These are phyloP conservation scores for Rhabdornis inornatus DNA, from an alignment of 2,113 vertebrate species.

Conservation along the genomic window DNA sequence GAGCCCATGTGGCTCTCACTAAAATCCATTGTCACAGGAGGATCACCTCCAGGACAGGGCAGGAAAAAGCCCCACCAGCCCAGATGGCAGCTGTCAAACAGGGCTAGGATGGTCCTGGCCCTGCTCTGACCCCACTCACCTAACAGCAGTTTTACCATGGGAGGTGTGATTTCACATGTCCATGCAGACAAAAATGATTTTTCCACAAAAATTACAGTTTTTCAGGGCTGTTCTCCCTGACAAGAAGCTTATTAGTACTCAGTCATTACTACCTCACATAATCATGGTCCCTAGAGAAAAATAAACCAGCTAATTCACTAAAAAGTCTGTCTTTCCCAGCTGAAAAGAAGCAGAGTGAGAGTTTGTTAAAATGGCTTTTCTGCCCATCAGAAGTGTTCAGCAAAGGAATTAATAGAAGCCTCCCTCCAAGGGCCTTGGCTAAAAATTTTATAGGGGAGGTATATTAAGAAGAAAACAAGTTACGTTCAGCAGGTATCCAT, in stretches of 20 bases:
- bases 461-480: neutral
- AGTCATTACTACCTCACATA: neutral
- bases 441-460: neutral
- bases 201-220: neutral
- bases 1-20: neutral
- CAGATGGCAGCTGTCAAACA: neutral
- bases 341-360: neutral
- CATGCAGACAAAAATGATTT: neutral
- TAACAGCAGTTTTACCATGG: neutral
- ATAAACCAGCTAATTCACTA: neutral
- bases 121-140: neutral
- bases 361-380: neutral
- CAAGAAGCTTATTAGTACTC: neutral
- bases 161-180: neutral
- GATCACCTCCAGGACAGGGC: neutral
- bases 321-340: neutral
- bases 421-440: neutral
- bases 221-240: neutral
- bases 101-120: neutral
- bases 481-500: neutral
- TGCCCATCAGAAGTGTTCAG: neutral
- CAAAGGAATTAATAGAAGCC: neutral
- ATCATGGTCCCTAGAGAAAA: neutral
- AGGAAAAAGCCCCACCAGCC: rapidly evolving
- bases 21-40: neutral